Percentiles rank a stretch among this genome's conserved stretches.
Evolutionary conservation across 2,797 vertebrate species (phyloP).

Genomic region (Nyctibius grandis): DNA sequence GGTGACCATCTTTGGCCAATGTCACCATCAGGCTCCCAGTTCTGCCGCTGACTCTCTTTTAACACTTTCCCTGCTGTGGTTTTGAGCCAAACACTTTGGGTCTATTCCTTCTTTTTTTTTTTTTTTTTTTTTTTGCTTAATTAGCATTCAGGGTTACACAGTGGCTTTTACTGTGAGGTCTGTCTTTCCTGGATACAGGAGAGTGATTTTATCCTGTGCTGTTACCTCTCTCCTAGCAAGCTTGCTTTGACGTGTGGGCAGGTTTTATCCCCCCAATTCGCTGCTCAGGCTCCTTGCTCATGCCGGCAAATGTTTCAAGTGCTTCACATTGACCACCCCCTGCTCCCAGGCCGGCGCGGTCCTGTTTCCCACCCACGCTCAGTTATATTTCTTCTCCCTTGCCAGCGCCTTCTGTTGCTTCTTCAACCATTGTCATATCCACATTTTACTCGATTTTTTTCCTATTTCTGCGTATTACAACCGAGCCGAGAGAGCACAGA

Average conservation of each 20-base stretch:
- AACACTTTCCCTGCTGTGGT: neutral
- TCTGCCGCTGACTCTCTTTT: neutral
- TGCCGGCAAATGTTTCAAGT: rapidly evolving
- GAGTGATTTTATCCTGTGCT: neutral
- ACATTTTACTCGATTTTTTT: rapidly evolving
- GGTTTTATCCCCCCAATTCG: neutral
- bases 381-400: neutral
- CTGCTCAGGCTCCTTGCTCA: neutral
- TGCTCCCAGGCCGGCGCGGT: neutral
- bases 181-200: neutral
- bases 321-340: rapidly evolving
- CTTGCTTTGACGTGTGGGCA: rapidly evolving
- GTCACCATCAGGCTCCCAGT: neutral
- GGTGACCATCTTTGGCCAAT: neutral
- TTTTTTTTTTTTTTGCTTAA: too few relatives aligned
- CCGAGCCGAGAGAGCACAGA: neutral
- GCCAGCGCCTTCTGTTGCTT: neutral
- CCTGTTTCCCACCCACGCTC: neutral
- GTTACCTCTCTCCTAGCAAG: neutral
- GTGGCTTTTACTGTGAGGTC: neutral
- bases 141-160: neutral
- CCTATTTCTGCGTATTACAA: rapidly evolving
- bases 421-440: rapidly evolving
- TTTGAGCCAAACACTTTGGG: neutral
- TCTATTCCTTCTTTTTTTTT: neutral